Base-by-base conservation (phyloP, 2,888 invertebrate genomes). In the Hirudinaria manillensis region DNA sequence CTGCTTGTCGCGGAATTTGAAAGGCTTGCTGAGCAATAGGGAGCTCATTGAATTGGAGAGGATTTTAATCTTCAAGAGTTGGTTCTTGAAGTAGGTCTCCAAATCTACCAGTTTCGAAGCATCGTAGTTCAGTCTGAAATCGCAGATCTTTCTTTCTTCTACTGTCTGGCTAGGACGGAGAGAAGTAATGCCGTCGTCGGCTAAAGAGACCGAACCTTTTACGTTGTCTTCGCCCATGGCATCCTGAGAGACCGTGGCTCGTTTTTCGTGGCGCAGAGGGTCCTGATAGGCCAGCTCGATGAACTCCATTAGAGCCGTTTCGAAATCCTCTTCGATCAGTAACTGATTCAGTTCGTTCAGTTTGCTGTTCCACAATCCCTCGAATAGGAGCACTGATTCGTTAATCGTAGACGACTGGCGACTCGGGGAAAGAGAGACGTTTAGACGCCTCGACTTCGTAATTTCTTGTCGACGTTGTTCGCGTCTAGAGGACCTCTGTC, bases 241-340 rank as follows among this genome's bases (percentile, higher is more conserved):
- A n/a, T 61, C 13, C 24, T 61, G 24, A 19, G 19, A 10, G 24
- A 29, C 61, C 24, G 24, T 61, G 29, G 24, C 61, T 29, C 61
- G 24, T 61, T 61, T 61, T n/a, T 27, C 24, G 24, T 29, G 61
- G 10, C 29, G 24, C 61, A n/a, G 29, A 7, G 13, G 24, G 24
- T 61, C 61, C 3, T 34, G 32, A 16, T 68, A 68, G 10, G 68
- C 68, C 27, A 68, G 13, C 36, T 68, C 68, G n/a, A 68, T 68
- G 16, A 68, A 68, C 27, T 68, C 68, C 68, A 68, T 68, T 10
- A 68, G n/a, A 34, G 34, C 68, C 29, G 68, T 68, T 34, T 68
- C 34, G 27, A 68, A 68, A 34, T 68, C 68, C n/a, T 68, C 36
- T 7, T 61, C 61, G 29, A 34, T 16, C 1, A 68, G 34, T 34